Base-by-base conservation (phyloP, 2,113 vertebrate species). In the Salminus brasiliensis region DNA sequence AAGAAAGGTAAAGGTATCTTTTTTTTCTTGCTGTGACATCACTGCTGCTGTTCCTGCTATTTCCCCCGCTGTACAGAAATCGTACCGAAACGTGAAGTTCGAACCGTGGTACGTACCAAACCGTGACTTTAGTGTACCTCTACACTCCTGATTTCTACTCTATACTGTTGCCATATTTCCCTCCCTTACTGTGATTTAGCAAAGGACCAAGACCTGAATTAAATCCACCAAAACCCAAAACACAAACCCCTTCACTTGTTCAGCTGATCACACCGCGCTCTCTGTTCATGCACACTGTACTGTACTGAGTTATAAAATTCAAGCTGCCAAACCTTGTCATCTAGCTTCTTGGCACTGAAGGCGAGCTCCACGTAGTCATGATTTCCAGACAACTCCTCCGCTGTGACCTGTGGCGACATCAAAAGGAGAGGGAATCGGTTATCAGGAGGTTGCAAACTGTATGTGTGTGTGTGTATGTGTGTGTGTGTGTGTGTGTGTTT, bases 291-390 rank as follows among this genome's bases (percentile, higher is more conserved):
- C n/a, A n/a, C n/a, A n/a, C n/a, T n/a, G n/a, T n/a, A n/a, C n/a
- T n/a, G n/a, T n/a, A n/a, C n/a, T n/a, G n/a, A n/a, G n/a, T 49
- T 57, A 30, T 21, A 30, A 60, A 34, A 27, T 53, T 68, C 36
- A 23, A 62, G 53, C 41, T 23, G 36, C 68, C 90, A 91, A 92
- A 99, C 97, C 97, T 99, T 99, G 93, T 99, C 97, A 88, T 99
- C 98, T 74, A 99, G 91, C 90, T 99, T 99, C 74, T 96, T 93
- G 65, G 98, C 98, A 2, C 95, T 98, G 91, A 99, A 99, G n/a
- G 94, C 96, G 81, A 99, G 95, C 84, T 98, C 97, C 68, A 99
- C 95, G 0, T 99, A 99, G 91, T 99, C 97, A 0, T 98, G 96
- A 2, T 98, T 99, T 77, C 97, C 97, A 77, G 97, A 98, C 83